Evolutionary conservation across 2,113 vertebrate species (phyloP).

Genomic region (Pelvicachromis taeniatus): DNA sequence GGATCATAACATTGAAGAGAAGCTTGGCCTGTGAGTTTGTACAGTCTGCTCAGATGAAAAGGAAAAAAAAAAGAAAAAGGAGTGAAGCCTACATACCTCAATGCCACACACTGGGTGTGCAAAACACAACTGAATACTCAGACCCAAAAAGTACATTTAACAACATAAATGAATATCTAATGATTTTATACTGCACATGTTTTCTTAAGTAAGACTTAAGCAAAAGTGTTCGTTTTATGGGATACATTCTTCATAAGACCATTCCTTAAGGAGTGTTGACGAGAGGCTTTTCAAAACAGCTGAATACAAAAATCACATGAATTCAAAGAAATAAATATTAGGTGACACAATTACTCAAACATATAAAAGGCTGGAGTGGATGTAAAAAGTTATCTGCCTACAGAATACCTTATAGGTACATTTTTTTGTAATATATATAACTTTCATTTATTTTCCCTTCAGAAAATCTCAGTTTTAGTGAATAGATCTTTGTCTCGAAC

Average conservation of each 20-base stretch:
- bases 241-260: neutral
- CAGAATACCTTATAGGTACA: neutral
- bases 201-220: neutral
- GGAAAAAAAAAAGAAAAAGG: no score
- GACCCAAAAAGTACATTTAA: neutral
- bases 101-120: neutral
- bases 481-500: neutral
- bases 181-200: neutral
- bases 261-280: neutral
- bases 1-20: neutral
- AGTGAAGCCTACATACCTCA: neutral
- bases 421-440: neutral
- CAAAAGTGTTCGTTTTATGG: neutral
- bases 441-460: neutral
- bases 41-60: neutral
- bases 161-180: neutral
- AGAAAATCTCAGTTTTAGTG: neutral
- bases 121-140: neutral
- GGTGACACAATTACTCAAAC: neutral
- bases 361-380: conserved; percentile 3
- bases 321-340: neutral
- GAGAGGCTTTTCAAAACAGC: neutral
- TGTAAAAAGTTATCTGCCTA: neutral
- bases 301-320: neutral
- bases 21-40: neutral